Evolutionary conservation across 2,888 invertebrate genomes (phyloP).

Genomic region (Scaptomyza cyrtandrae): DNA sequence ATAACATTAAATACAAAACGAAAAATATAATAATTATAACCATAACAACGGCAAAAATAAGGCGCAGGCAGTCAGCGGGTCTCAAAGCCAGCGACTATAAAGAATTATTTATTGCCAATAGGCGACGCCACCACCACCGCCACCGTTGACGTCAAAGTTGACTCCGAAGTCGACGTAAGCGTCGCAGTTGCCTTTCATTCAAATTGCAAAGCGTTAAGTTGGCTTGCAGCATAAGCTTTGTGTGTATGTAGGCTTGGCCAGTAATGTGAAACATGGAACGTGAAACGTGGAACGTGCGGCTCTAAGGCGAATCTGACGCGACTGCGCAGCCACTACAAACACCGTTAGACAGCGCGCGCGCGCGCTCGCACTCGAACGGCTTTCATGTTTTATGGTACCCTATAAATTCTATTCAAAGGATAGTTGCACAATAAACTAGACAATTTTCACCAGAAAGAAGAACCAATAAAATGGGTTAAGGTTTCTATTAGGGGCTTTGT

Average conservation of each 20-base stretch:
- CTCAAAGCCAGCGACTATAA: slow-evolving; percentile 46
- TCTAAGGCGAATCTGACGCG: slow-evolving; percentile 59
- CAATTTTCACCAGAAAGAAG: no score
- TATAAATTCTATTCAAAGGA: neutral
- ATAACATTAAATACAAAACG: slow-evolving; percentile 9
- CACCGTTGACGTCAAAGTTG: slow-evolving; percentile 6
- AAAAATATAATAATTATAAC: slow-evolving; percentile 10
- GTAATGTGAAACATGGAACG: slow-evolving; percentile 50
- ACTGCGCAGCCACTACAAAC: slow-evolving; percentile 67
- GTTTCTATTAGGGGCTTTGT: no score
- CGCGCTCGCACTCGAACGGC: slow-evolving; percentile 74
- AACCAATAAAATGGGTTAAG: no score
- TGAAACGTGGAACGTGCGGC: slow-evolving; percentile 28
- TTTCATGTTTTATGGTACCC: slow-evolving; percentile 61
- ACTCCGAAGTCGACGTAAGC: neutral
- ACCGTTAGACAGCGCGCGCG: slow-evolving; percentile 69
- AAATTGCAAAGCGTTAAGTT: slow-evolving; percentile 44
- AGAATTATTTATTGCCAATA: slow-evolving; percentile 78
- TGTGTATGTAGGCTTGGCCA: slow-evolving; percentile 45
- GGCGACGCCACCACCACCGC: slow-evolving; percentile 16
- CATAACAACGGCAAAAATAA: slow-evolving; percentile 32
- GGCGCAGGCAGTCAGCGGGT: slow-evolving; percentile 38
- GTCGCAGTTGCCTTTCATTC: slow-evolving; percentile 51
- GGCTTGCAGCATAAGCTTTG: slow-evolving; percentile 5
- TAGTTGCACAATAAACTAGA: neutral